Evolutionary conservation across 2,797 vertebrate genomes (phyloP).

Genomic region (Anas capensis): DNA sequence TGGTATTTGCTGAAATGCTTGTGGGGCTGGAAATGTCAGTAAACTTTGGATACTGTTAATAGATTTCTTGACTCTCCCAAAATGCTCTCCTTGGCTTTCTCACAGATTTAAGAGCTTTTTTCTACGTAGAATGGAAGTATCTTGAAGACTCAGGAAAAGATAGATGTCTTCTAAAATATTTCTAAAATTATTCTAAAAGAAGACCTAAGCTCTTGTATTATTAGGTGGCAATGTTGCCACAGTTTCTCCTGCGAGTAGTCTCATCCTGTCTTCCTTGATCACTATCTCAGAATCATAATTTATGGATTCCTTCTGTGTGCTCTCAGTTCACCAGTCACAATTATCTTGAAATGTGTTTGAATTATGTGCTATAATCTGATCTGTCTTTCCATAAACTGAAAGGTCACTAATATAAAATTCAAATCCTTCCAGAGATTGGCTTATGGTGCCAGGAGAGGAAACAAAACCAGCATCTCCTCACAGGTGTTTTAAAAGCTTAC

Average conservation of each 20-base stretch:
- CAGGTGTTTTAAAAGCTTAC: neutral
- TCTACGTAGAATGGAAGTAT: neutral
- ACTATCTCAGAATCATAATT: rapidly evolving
- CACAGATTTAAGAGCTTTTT: neutral
- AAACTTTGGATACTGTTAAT: neutral
- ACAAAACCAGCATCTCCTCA: neutral
- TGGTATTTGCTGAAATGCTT: neutral
- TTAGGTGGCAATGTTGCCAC: too few relatives aligned
- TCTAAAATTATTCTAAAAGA: neutral
- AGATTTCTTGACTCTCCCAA: neutral
- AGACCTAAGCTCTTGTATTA: rapidly evolving
- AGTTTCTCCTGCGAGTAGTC: neutral
- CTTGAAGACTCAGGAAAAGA: neutral
- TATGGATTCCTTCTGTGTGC: neutral
- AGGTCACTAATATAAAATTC: neutral
- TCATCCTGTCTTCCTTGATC: neutral
- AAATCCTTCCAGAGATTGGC: neutral
- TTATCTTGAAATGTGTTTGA: rapidly evolving
- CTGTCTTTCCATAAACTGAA: neutral
- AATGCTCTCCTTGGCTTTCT: neutral
- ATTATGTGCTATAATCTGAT: neutral
- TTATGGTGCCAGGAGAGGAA: neutral
- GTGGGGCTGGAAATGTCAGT: neutral
- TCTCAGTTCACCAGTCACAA: neutral
- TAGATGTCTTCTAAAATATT: neutral